Conservation (phyloP, 1,140 invertebrate species). For the Nylanderia fulva region DNA sequence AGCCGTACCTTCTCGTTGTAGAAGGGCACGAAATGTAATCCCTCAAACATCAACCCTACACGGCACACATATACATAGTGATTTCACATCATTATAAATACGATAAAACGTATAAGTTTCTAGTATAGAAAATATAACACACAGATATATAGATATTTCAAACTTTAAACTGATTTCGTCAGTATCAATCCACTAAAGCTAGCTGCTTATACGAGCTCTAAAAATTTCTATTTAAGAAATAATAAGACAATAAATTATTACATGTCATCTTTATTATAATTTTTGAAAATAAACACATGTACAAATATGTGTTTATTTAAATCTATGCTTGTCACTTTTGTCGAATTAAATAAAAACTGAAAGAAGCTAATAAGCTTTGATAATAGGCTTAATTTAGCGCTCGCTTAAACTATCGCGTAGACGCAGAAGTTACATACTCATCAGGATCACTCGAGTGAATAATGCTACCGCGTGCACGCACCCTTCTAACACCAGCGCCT, state of each 20-base stretch:
- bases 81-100: constrained; percentile 37
- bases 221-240: neutral
- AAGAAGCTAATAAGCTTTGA: neutral
- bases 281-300: neutral
- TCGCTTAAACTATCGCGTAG: neutral
- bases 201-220: neutral
- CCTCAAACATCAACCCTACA: constrained; percentile 52
- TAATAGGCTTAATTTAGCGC: constrained; percentile 1
- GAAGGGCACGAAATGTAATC: constrained; percentile 58
- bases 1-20: constrained; percentile 60
- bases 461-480: constrained; percentile 42
- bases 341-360: neutral
- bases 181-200: neutral
- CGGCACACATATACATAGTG: constrained; percentile 15
- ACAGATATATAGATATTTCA: neutral
- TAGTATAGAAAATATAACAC: too few species aligned
- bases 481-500: constrained; percentile 65
- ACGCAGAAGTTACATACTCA: constrained; percentile 55
- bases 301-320: constrained; percentile 9
- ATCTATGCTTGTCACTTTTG: neutral
- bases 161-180: neutral
- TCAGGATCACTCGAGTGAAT: constrained; percentile 28
- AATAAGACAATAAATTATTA: neutral
- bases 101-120: neutral
- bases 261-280: neutral